Conservation (phyloP, 2,797 vertebrate species). For the Enteromius argenteus region DNA sequence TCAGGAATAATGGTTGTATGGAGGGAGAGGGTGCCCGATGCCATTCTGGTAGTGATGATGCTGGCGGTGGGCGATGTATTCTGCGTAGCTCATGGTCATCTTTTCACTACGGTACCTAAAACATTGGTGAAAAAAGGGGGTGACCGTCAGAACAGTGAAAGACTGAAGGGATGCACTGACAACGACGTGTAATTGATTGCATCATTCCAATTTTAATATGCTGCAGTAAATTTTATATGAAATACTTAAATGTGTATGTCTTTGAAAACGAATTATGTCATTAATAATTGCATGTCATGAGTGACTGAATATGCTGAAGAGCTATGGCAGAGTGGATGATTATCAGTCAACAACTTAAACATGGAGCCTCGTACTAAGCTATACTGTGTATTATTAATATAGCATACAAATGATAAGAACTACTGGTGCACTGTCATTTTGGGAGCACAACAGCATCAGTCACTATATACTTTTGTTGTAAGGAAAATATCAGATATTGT, state of each 20-base stretch:
- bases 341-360: background rate
- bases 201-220: background rate
- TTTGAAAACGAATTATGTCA: background rate
- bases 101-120: slow-evolving; percentile 99
- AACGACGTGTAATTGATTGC: background rate
- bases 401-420: too few relatives aligned
- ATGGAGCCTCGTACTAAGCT: background rate
- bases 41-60: slow-evolving; percentile 99
- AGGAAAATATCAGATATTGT: too few relatives aligned
- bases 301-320: background rate
- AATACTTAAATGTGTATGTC: background rate
- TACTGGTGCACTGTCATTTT: too few relatives aligned
- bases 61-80: slow-evolving; percentile 99
- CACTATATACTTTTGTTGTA: too few relatives aligned
- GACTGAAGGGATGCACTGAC: background rate
- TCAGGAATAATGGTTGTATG: slow-evolving; percentile 99
- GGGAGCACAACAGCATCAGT: too few relatives aligned
- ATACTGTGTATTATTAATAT: background rate
- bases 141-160: background rate
- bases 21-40: slow-evolving; percentile 97
- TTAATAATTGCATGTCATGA: background rate
- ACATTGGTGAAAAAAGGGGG: slow-evolving; percentile 44
- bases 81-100: slow-evolving; percentile 99
- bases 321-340: background rate
- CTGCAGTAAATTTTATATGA: background rate